Conservation (phyloP, 1,140 invertebrate genomes). For the Argopecten irradians region DNA sequence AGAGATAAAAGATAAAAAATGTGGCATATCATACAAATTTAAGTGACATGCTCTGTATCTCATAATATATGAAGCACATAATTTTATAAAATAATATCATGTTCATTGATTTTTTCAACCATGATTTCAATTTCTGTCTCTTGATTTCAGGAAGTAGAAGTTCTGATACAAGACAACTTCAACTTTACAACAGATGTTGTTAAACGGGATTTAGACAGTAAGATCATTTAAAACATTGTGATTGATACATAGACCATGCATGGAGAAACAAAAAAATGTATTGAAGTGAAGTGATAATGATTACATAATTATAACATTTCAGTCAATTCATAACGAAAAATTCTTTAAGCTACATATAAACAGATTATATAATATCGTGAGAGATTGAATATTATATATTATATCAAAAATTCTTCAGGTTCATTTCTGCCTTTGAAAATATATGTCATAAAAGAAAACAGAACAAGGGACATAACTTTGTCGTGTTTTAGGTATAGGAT, state of each 20-base stretch:
- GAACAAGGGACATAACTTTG: not conserved
- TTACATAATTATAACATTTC: conserved; percentile 33
- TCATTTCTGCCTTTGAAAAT: no score
- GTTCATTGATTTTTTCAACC: not conserved
- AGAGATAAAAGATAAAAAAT: no score
- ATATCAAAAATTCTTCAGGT: no score
- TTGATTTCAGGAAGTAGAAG: conserved; percentile 59
- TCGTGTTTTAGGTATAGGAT: conserved; percentile 47
- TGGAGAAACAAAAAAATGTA: no score
- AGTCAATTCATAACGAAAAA: not conserved
- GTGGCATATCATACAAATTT: no score
- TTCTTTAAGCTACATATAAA: no score
- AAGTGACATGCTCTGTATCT: no score
- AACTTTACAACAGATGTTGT: conserved; percentile 55
- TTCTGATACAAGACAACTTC: conserved; percentile 51
- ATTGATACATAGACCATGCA: no score
- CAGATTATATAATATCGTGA: not conserved
- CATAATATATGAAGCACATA: no score
- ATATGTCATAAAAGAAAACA: not conserved
- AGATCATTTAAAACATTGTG: conserved; percentile 17
- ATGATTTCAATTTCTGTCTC: not conserved
- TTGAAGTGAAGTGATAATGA: no score
- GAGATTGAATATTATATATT: not conserved
- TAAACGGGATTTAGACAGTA: conserved; percentile 56
- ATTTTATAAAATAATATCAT: no score